Evolutionary conservation across 2,113 vertebrate genomes (phyloP), one percentile per base, ranked within the genome.

Genomic region (Australoheros scitulus): DNA sequence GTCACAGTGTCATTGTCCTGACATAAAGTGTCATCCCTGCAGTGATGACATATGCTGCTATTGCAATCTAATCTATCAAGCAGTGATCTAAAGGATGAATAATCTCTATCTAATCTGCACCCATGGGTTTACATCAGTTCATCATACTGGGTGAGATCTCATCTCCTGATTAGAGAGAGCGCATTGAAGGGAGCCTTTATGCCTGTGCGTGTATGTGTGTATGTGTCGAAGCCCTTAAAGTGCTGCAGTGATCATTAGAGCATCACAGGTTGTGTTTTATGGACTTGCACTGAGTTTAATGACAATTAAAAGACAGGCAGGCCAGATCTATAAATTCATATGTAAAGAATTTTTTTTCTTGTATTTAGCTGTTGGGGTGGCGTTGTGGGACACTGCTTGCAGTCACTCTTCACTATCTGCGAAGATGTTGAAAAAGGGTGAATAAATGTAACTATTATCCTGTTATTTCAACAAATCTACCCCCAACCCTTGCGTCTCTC

Each of bases 21-120:
- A 81, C 64, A 74, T 82, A 26, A 81, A 89, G 79, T 64, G 80
- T 60, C 77, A n/a, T 76, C 76, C 83, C 86, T 80, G 78, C 61
- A 4, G 81, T 47, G 79, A 88, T 78, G 64, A 86, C 92, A 93
- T 92, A 89, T 87, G 91, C 82, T 88, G 84, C 75, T 26, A 17
- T 81, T 74, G 77, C 63, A 6, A 15, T 88, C 70, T 87, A 86
- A 91, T 94, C 86, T 86, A 91, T 89, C 88, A 77, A 61, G 7
- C 78, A 60, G 57, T 29, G 85, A 87, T 86, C 86, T 90, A 84
- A 87, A 85, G 76, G 91, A 91, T 92, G 87, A 61, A 91, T 85
- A 89, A 91, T 90, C 84, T 87, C 83, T 17, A 38, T 89, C 82
- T 93, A 93, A 93, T 95, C 93, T 94, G 87, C 58, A 61, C 57